Conservation (phyloP, 2,797 vertebrate genomes). For the Dromococcyx pavoninus region DNA sequence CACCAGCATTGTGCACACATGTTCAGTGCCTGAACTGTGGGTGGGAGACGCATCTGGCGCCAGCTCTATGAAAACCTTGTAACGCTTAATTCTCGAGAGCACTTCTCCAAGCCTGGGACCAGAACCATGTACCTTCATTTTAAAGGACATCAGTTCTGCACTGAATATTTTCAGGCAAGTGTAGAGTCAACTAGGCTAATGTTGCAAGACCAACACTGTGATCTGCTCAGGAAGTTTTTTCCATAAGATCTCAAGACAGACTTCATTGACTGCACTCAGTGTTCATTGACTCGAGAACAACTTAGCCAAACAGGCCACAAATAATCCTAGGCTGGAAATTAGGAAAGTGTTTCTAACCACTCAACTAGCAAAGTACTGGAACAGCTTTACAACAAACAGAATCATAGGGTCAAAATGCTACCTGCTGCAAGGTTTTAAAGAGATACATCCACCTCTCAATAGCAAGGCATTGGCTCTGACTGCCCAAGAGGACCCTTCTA, state of each 20-base stretch:
- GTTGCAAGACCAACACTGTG: neutral
- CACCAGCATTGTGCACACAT: conserved; percentile 19
- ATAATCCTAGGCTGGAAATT: neutral
- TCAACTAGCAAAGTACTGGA: neutral
- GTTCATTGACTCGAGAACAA: neutral
- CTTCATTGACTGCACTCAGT: neutral
- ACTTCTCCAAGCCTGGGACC: neutral
- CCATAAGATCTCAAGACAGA: neutral
- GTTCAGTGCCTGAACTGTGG: neutral
- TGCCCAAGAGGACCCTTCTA: neutral
- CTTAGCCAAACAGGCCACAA: neutral
- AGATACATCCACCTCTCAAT: accelerated
- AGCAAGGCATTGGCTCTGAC: neutral
- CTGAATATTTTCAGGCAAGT: neutral
- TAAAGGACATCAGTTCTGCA: neutral
- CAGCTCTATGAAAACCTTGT: neutral
- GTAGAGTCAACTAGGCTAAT: neutral
- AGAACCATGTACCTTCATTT: neutral
- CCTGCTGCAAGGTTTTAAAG: neutral
- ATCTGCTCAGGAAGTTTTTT: neutral
- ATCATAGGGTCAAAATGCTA: neutral
- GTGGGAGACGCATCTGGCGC: neutral
- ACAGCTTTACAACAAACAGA: neutral
- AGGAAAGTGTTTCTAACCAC: neutral
- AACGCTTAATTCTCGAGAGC: neutral